phyloP scores from a whole-genome alignment of 2,113 vertebrate genomes.

The Scomber scombrus region DNA sequence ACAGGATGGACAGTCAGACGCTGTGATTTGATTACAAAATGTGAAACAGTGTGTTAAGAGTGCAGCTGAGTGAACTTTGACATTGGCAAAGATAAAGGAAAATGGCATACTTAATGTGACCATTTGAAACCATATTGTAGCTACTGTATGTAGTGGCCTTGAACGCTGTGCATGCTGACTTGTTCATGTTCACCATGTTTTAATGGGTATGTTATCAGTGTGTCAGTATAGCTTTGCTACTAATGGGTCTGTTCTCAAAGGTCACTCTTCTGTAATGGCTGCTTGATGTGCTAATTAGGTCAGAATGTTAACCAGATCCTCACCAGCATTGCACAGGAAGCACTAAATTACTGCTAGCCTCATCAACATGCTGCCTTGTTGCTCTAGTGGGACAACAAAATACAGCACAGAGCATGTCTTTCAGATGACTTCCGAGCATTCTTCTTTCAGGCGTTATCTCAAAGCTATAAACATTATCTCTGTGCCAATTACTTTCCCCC shows the following conservation, averaged over 20 bases:
- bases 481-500: constrained; percentile 24
- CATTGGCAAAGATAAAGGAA: neutral
- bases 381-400: constrained; percentile 32
- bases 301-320: constrained; percentile 58
- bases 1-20: constrained; percentile 3
- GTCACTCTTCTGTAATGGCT: constrained; percentile 54
- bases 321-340: constrained; percentile 53
- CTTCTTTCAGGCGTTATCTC: constrained; percentile 37
- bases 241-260: constrained; percentile 61
- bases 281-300: constrained; percentile 58
- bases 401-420: constrained; percentile 1
- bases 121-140: neutral
- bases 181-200: constrained; percentile 32
- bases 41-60: neutral
- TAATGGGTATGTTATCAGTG: constrained; percentile 17
- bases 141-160: neutral
- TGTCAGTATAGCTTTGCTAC: constrained; percentile 14
- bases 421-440: constrained; percentile 41
- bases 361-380: constrained; percentile 40
- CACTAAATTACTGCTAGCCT: constrained; percentile 45
- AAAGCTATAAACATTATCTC: constrained; percentile 43
- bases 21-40: constrained; percentile 32
- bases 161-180: neutral
- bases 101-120: constrained; percentile 2
- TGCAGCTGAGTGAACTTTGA: constrained; percentile 4